Evolutionary conservation across 23 tunicate species (phyloP).

Genomic region (Phallusia fumigata): DNA sequence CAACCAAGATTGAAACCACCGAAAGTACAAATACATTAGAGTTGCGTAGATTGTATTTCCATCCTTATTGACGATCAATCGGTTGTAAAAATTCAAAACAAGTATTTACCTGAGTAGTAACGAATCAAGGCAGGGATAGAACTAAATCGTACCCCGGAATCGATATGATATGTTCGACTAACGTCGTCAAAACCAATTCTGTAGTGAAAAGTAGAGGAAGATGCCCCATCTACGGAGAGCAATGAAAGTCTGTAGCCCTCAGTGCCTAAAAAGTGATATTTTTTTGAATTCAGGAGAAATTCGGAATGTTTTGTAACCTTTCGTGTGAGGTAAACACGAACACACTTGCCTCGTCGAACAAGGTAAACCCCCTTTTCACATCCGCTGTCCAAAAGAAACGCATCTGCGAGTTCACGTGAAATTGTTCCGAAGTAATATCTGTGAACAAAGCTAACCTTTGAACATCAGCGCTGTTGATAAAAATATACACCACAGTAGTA

Average conservation of each 20-base stretch:
- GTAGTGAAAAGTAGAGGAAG: neutral
- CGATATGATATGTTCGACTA: neutral
- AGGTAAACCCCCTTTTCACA: neutral
- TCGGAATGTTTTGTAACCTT: too few species aligned
- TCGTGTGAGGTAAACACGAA: too few species aligned
- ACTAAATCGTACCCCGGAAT: neutral
- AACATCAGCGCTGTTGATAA: too few species aligned
- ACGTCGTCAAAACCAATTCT: neutral
- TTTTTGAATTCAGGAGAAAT: too few species aligned
- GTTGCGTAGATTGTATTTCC: too few species aligned
- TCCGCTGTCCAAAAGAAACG: slow-evolving; percentile 7
- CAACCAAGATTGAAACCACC: too few species aligned
- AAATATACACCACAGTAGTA: too few species aligned
- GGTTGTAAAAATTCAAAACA: neutral
- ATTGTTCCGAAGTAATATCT: neutral
- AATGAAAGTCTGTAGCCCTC: neutral
- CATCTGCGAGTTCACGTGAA: slow-evolving; percentile 1
- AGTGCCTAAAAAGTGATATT: neutral
- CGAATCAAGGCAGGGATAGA: neutral
- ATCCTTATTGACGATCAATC: too few species aligned
- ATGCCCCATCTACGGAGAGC: neutral
- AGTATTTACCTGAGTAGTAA: neutral
- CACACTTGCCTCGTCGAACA: neutral
- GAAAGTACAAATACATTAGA: too few species aligned
- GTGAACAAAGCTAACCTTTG: too few species aligned